phyloP scores from a whole-genome alignment of 2,888 invertebrate species.

The Cyaniris semiargus region DNA sequence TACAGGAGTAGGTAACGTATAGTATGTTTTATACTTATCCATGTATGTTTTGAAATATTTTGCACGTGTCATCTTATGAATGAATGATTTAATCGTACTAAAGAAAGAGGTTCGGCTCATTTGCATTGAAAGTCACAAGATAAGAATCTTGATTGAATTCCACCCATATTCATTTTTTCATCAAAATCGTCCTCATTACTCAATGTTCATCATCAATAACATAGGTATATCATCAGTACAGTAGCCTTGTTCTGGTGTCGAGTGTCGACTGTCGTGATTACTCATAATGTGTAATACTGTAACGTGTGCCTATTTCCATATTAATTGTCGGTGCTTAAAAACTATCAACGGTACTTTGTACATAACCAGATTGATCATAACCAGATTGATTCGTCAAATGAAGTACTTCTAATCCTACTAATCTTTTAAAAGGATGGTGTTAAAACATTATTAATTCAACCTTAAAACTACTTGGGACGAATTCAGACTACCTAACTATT shows the following conservation, averaged over 20 bases:
- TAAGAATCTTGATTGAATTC: neutral
- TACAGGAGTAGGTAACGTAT: neutral
- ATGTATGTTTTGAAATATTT: constrained; percentile 3
- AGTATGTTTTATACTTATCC: neutral
- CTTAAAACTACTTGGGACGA: too few species aligned
- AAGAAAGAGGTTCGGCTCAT: constrained; percentile 1
- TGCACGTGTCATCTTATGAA: neutral
- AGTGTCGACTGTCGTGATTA: neutral
- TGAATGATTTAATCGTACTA: neutral
- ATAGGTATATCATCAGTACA: neutral
- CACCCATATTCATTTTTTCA: neutral
- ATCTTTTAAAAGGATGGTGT: neutral
- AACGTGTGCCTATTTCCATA: neutral
- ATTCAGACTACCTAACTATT: neutral
- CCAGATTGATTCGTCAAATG: neutral
- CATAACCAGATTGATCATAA: neutral
- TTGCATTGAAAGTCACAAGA: constrained; percentile 10
- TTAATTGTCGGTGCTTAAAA: constrained; percentile 7
- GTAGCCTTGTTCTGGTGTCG: constrained; percentile 7
- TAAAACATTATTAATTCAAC: neutral
- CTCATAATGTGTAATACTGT: neutral
- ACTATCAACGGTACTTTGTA: neutral
- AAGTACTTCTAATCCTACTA: neutral
- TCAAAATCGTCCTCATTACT: neutral
- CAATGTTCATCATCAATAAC: neutral